Base-by-base conservation (phyloP, 2,888 invertebrate species). In the Athalia circularis region DNA sequence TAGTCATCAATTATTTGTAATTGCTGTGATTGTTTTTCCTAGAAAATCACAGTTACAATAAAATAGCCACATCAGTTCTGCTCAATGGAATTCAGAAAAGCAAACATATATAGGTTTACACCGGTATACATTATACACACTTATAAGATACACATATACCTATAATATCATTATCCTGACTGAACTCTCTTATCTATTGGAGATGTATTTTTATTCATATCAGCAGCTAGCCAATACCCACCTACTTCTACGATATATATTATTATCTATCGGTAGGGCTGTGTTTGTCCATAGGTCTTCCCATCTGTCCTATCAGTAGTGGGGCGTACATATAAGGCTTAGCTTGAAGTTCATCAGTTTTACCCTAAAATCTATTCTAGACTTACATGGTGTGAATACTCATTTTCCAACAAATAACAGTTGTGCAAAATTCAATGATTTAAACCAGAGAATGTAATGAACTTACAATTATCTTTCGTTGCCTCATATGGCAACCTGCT, bases 151-250 rank as follows among this genome's bases (percentile, higher is more conserved):
- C 29, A 29, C 29, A 2, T 29, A 29, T 29, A 29, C 29, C 29
- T 29, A 29, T 29, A 29, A 29, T 29, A 29, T 29, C 29, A 29
- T 29, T 29, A 29, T 29, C 1, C 29, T 29, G 29, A 29, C 29
- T 29, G 29, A 29, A 29, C 29, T 29, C 29, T 29, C 72, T 78
- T 78, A 78, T 78, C 78, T 78, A 78, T 64, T 62, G 52, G 72
- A 78, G 78, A 78, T 78, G 68, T 74, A 78, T 78, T 78, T 74
- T 64, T 78, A 54, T 77, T 65, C 70, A 72, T 78, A 74, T 78
- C 78, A 48, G 64, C 74, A 78, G 29, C 65, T 75, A 48, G 78
- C 78, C 72, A 59, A 68, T 74, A 52, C 47, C 54, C 74, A 70
- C 13, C 78, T 64, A 70, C 59, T 45, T 64, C 74, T 72, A 64